A percentile compares a stretch with the other conserved stretches of the same genome.
phyloP scores from a whole-genome alignment of 2,113 vertebrate genomes.

The Copsychus sechellarum region DNA sequence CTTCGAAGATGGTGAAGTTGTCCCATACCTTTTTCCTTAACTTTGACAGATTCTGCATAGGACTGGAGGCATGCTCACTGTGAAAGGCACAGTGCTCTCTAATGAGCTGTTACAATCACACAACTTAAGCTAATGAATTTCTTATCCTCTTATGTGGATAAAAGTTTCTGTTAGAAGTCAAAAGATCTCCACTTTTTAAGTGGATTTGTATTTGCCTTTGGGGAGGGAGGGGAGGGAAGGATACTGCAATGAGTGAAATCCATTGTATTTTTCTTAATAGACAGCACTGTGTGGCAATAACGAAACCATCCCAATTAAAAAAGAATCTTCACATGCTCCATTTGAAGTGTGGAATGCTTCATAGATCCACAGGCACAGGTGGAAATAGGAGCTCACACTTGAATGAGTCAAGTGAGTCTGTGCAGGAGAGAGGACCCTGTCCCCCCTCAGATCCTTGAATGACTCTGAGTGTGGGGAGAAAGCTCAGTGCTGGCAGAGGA shows the following conservation, averaged over 20 bases:
- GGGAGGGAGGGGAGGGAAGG: neutral
- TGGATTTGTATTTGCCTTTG: slow-evolving; percentile 11
- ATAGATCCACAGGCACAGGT: rapidly evolving
- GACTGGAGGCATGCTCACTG: neutral
- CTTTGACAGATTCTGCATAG: neutral
- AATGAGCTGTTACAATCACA: slow-evolving; percentile 34
- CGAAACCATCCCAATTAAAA: neutral
- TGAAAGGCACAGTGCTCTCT: slow-evolving; percentile 7
- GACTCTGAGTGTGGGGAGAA: neutral
- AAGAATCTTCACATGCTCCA: neutral
- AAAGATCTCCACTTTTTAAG: slow-evolving; percentile 24
- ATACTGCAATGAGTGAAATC: neutral
- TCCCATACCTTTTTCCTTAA: slow-evolving; percentile 33
- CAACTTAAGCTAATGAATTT: slow-evolving; percentile 38
- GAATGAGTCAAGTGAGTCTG: neutral
- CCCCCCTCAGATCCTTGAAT: neutral
- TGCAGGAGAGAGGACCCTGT: neutral
- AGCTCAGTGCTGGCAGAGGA: neutral
- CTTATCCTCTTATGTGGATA: slow-evolving; percentile 40
- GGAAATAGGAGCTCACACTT: neutral
- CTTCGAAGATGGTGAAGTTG: neutral
- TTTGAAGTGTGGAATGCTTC: neutral
- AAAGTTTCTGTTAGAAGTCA: slow-evolving; percentile 29
- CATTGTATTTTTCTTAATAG: neutral
- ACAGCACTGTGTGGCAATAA: neutral